A percentile compares a stretch with the other conserved stretches of the same genome.
phyloP scores from a whole-genome alignment of 2,888 invertebrate species.

The Cephus sareptanus region DNA sequence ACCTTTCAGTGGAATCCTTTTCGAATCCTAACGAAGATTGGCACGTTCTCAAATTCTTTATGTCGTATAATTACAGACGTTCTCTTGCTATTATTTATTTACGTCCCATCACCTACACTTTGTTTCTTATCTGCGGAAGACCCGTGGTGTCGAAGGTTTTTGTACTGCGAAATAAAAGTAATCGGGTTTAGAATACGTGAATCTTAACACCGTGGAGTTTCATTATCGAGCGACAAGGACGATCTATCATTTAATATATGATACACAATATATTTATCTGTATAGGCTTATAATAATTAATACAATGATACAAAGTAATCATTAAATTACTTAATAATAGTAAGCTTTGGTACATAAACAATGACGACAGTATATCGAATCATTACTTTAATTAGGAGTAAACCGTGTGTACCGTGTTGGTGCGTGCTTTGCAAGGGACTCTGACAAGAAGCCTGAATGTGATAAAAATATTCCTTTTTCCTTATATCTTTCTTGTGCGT shows the following conservation, averaged over 20 bases:
- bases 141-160: slow-evolving; percentile 12
- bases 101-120: slow-evolving; percentile 3
- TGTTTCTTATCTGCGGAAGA: not conserved
- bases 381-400: slow-evolving; percentile 9
- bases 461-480: slow-evolving; percentile 18
- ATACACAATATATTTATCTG: slow-evolving; percentile 61
- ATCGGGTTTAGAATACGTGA: slow-evolving; percentile 1
- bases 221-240: not conserved
- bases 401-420: slow-evolving; percentile 12
- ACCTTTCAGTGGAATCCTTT: not conserved
- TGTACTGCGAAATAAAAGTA: slow-evolving; percentile 20
- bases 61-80: not conserved
- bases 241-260: slow-evolving; percentile 39
- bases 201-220: not conserved
- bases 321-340: slow-evolving; percentile 62
- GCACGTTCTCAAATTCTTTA: not conserved
- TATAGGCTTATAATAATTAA: slow-evolving; percentile 59
- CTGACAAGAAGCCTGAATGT: slow-evolving; percentile 11
- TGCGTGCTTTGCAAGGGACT: slow-evolving; percentile 7
- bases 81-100: not conserved
- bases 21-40: not conserved
- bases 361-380: slow-evolving; percentile 51
- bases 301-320: slow-evolving; percentile 63
- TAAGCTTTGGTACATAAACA: slow-evolving; percentile 66
- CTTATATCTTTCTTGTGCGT: not conserved